These are phyloP conservation scores for Odocoileus hemionus DNA, from an alignment of 2,113 vertebrate genomes.

Conservation along the genomic window DNA sequence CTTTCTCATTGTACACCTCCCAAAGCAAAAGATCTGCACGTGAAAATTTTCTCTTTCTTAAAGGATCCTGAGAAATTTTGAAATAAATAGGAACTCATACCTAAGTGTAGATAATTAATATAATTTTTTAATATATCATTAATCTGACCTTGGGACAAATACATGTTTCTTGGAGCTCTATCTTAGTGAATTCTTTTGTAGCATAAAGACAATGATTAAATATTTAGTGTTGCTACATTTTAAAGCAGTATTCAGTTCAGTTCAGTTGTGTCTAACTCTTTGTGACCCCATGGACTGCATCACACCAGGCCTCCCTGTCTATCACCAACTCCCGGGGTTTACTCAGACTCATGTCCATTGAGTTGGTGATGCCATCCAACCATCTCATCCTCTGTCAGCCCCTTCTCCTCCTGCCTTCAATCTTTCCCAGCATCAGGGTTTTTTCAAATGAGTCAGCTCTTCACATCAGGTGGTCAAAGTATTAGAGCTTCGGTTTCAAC, in stretches of 20 bases:
- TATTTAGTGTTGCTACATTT: not conserved
- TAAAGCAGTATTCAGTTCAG: not conserved
- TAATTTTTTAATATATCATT: not conserved
- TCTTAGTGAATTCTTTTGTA: not conserved
- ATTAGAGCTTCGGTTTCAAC: not conserved
- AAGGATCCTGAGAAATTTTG: not conserved
- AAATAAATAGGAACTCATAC: not conserved
- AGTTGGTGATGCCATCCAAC: not conserved
- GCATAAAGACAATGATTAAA: not conserved
- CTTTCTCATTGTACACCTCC: not conserved
- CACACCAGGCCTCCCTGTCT: not conserved
- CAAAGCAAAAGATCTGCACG: not conserved
- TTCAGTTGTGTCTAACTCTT: not conserved
- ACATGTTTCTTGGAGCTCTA: not conserved
- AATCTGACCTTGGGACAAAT: not conserved
- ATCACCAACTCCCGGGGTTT: not conserved
- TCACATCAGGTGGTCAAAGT: not conserved
- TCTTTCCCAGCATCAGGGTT: not conserved
- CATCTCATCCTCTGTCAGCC: not conserved
- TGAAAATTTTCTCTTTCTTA: not conserved
- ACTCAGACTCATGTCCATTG: not conserved
- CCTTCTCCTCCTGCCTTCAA: not conserved
- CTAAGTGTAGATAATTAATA: not conserved
- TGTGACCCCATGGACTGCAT: not conserved
- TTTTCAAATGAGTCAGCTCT: not conserved